Evolutionary conservation across 2,113 vertebrate species (phyloP), one percentile per base, ranked within the genome.

Genomic region (Mesocricetus auratus): DNA sequence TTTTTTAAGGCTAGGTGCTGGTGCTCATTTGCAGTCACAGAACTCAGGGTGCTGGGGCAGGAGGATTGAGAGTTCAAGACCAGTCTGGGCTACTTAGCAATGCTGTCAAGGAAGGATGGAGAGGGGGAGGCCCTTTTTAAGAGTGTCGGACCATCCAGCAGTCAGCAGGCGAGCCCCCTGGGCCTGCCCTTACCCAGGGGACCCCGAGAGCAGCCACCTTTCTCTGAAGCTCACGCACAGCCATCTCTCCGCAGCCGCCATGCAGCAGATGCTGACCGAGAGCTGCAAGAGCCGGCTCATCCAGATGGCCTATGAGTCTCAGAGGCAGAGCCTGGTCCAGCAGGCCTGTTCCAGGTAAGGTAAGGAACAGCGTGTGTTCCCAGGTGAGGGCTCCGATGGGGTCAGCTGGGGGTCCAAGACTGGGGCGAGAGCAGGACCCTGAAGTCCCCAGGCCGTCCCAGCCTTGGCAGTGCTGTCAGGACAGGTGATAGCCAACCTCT

Each of bases 251-350:
- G 0, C 95, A 99, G 99, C 98, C 42, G 99, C 99, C 96, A 99
- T 99, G 99, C 99, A 99, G 96, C 99, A 99, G 98, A 99, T 99
- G 99, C 97, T 99, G 97, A 98, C 99, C 0, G 99, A 99, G 97
- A 98, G 98, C 98, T 99, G 97, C 89, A 98, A 99, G 69, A 98
- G 99, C 98, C 99, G 98, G 58, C 96, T 99, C 33, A 91, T 99
- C 13, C 99, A 99, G 96, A 97, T 99, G 96, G 98, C 98, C 86
- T 99, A 98, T 0, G 99, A 99, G 95, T 98, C 97, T 5, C 99
- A 99, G 82, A 98, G 99, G 95, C 98, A 98, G 97, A 99, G 97
- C 95, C 97, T 99, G 68, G 98, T 99, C 64, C 98, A 98, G 91
- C 99, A 99, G 98, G 98, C 99, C 75, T 99, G 98, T 98, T 99